Evolutionary conservation across 1,140 invertebrate species (phyloP), one percentile per base, ranked within the genome.

Genomic region (Apis florea): DNA sequence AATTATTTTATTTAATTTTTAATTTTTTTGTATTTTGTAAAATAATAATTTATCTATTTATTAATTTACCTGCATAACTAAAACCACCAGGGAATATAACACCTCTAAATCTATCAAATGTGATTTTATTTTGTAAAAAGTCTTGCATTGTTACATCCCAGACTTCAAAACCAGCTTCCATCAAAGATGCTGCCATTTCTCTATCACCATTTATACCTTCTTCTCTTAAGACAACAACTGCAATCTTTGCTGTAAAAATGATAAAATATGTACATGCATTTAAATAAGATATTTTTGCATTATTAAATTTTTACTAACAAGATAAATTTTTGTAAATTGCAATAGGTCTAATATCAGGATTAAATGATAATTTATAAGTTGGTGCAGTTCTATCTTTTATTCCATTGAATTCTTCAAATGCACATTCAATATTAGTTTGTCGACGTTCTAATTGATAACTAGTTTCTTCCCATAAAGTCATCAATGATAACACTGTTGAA

Each of bases 191-290:
- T 15, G 97, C 97, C 98, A 99, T 99, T 95, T 99, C 99, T 75
- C 98, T 94, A 91, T 99, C 99, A 59, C 98, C 98, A 91, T 99
- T 99, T 53, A 96, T 97, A 85, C 99, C 99, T 96, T 99, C 99
- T 94, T 99, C 99, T 66, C 99, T 94, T 53, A 99, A 94, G 0
- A 99, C 97, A 15, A 98, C 98, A 2, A 99, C 98, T 81, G 94
- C 95, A 13, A 97, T 94, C 31, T 94, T 92, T 87, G 92, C 93
- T 53, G 89, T 90, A 53, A 9, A 79, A 24, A 61, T 53, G 51
- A 19, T 1, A 40, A 19, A 15, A 83, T 66, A 53, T 82, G 17
- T 68, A 81, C 73, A 79, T 75, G 58, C 9, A 64, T 68, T 51
- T 21, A 8, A 11, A 3, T 21, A 10, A 83, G 47, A 56, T 68